A percentile compares a stretch with the other conserved stretches of the same genome.
Conservation (phyloP, 2,797 vertebrate species). For the Nothura maculosa region DNA sequence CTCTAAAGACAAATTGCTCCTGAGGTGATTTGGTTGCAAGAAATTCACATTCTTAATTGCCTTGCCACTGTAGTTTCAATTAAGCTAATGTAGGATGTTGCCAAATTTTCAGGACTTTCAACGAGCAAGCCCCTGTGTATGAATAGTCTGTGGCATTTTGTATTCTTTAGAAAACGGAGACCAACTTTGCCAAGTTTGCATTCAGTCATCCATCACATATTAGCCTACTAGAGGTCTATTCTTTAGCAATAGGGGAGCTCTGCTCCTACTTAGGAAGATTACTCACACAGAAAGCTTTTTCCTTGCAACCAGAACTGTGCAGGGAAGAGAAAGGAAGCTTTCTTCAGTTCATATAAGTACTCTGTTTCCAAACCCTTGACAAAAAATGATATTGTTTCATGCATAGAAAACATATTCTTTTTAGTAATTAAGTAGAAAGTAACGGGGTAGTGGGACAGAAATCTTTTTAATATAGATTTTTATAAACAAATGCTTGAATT, state of each 20-base stretch:
- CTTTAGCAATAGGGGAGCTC: constrained; percentile 67
- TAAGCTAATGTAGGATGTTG: constrained; percentile 45
- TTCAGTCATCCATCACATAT: constrained; percentile 68
- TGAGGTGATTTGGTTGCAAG: constrained; percentile 22
- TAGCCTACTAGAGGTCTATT: constrained; percentile 61
- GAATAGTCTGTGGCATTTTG: constrained; percentile 56
- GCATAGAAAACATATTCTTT: constrained; percentile 62
- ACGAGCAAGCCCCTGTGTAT: neutral
- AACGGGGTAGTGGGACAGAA: constrained; percentile 19
- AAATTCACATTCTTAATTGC: constrained; percentile 61
- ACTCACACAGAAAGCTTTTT: constrained; percentile 67
- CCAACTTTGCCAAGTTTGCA: constrained; percentile 61
- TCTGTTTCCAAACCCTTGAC: neutral
- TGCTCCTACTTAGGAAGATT: constrained; percentile 69
- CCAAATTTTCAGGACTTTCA: constrained; percentile 53
- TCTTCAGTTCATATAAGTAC: constrained; percentile 10
- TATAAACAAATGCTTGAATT: neutral
- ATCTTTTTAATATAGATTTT: constrained; percentile 26
- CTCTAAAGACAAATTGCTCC: constrained; percentile 50
- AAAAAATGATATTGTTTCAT: constrained; percentile 70
- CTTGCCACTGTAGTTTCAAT: constrained; percentile 54
- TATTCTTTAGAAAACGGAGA: constrained; percentile 50
- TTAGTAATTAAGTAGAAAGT: constrained; percentile 17
- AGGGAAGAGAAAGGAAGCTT: constrained; percentile 59
- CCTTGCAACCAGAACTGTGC: constrained; percentile 22